A percentile compares a stretch with the other conserved stretches of the same genome.
phyloP scores from a whole-genome alignment of 1,140 invertebrate species.

The Tetragnatha versicolor region DNA sequence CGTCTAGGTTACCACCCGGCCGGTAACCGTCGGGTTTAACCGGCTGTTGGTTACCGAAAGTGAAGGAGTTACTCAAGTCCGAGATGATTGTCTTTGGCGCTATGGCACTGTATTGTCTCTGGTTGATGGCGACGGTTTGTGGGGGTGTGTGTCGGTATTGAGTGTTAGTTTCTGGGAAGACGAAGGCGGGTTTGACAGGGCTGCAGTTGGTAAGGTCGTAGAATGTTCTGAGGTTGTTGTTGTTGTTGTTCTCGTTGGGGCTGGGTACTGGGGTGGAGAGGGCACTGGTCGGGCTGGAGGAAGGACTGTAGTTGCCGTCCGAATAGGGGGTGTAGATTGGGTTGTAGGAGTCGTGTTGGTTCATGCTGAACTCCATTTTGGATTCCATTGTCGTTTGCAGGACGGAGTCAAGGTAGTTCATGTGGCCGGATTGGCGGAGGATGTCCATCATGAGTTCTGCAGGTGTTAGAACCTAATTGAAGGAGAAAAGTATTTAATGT shows the following conservation, averaged over 20 bases:
- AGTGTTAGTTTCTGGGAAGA: conserved; percentile 18
- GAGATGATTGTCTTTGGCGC: conserved; percentile 20
- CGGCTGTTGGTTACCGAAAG: background rate
- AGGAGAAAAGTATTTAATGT: background rate
- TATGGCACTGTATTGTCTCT: background rate
- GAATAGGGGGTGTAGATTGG: conserved; percentile 11
- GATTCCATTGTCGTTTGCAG: background rate
- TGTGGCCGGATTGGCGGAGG: background rate
- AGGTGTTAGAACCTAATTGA: background rate
- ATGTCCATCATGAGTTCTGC: conserved; percentile 11
- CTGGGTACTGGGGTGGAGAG: conserved; percentile 18
- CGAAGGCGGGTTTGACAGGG: conserved; percentile 4
- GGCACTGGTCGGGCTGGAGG: conserved; percentile 22
- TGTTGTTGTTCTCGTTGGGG: background rate
- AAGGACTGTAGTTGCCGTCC: conserved; percentile 44
- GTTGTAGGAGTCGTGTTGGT: background rate
- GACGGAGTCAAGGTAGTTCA: background rate
- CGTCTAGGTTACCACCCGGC: background rate
- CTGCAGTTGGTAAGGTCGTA: conserved; percentile 39
- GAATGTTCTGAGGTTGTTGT: conserved; percentile 13
- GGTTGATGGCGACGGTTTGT: background rate
- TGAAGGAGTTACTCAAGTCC: conserved; percentile 21
- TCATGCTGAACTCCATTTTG: conserved; percentile 7
- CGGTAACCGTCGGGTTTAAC: background rate
- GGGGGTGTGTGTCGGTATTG: background rate